These are phyloP conservation scores for Phymorhynchus buccinoides DNA, from an alignment of 1,140 invertebrate genomes.

Conservation along the genomic window DNA sequence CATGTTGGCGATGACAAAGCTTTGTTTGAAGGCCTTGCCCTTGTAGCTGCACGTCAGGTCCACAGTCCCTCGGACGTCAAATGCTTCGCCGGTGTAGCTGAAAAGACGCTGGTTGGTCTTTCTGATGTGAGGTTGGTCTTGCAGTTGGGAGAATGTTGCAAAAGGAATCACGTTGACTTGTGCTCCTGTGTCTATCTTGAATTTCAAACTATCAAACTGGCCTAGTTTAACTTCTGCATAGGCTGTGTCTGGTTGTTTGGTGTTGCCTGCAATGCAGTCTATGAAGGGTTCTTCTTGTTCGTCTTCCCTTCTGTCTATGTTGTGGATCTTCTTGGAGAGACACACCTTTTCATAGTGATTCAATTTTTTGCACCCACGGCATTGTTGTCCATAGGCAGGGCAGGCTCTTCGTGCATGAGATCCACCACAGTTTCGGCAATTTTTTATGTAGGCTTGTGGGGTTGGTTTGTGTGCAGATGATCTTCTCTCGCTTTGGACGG, in stretches of 20 bases:
- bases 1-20: not conserved
- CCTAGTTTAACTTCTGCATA: slow-evolving; percentile 50
- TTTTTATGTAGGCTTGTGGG: too few relatives aligned
- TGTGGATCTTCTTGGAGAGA: not conserved
- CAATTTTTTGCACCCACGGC: not conserved
- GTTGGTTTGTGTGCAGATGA: too few relatives aligned
- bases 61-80: not conserved
- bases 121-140: slow-evolving; percentile 46
- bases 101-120: not conserved
- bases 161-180: slow-evolving; percentile 41
- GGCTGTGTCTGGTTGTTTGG: not conserved
- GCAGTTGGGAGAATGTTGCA: slow-evolving; percentile 30
- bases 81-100: not conserved
- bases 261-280: slow-evolving; percentile 31
- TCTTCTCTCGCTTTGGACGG: too few relatives aligned
- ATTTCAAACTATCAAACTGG: slow-evolving; percentile 8
- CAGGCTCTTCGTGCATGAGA: not conserved
- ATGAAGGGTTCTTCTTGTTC: not conserved
- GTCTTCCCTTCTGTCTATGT: not conserved
- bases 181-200: slow-evolving; percentile 46
- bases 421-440: slow-evolving; percentile 8
- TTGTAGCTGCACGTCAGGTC: not conserved
- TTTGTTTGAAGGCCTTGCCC: not conserved
- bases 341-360: slow-evolving; percentile 28
- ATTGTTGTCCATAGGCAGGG: slow-evolving; percentile 10